Conservation (phyloP, 2,113 vertebrate genomes). For the Neolamprologus devosi region DNA sequence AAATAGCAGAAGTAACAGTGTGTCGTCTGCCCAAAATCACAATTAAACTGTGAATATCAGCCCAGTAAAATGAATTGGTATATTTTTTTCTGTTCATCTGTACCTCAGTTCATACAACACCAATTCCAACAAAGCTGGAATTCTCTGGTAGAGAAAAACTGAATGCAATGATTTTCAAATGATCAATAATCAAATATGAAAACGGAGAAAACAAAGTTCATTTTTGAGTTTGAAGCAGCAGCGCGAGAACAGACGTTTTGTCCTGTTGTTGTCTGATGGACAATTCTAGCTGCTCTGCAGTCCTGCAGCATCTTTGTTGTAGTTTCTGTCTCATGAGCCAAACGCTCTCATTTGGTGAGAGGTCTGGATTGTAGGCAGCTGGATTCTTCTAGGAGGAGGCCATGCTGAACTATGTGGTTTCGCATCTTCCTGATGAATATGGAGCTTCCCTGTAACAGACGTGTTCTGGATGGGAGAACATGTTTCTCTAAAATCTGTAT, state of each 20-base stretch:
- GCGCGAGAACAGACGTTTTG: not conserved
- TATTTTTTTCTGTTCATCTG: not conserved
- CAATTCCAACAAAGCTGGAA: not conserved
- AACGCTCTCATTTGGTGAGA: rapidly evolving
- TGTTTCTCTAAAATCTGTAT: not conserved
- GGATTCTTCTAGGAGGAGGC: not conserved
- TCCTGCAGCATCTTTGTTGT: not conserved
- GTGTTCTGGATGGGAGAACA: not conserved
- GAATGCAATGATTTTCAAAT: not conserved
- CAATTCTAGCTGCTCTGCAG: not conserved
- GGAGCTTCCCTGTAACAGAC: rapidly evolving
- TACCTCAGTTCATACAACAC: not conserved
- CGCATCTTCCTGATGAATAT: not conserved
- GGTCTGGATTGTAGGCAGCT: not conserved
- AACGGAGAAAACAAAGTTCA: not conserved
- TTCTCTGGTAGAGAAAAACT: not conserved
- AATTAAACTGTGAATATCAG: not conserved
- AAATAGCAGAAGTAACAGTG: not conserved
- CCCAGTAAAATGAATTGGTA: not conserved
- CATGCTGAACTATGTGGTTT: rapidly evolving
- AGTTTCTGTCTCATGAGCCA: not conserved
- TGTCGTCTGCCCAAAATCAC: rapidly evolving
- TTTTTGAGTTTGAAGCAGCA: not conserved
- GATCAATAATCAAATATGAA: not conserved
- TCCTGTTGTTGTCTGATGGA: not conserved